A percentile compares a stretch with the other conserved stretches of the same genome.
phyloP scores from a whole-genome alignment of 1,140 invertebrate species.

The Anadara kagoshimensis region DNA sequence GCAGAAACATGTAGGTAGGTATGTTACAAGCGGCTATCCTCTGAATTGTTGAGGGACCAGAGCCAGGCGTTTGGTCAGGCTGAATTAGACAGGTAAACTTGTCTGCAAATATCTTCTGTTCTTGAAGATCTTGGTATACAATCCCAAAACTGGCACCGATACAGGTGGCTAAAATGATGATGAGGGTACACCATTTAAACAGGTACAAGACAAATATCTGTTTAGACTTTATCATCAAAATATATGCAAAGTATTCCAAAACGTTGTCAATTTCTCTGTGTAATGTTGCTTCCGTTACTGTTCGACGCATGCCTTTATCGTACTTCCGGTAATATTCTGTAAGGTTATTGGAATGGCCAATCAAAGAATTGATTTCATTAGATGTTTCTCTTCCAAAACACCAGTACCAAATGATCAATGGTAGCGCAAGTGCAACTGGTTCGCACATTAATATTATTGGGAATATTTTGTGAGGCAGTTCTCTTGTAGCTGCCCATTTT shows the following conservation, averaged over 20 bases:
- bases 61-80: too few species aligned
- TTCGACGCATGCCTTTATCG: constrained; percentile 27
- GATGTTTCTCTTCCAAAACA: constrained; percentile 22
- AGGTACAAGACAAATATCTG: constrained; percentile 14
- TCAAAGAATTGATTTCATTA: constrained; percentile 28
- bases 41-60: not conserved
- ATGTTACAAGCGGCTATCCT: constrained; percentile 17
- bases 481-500: not conserved
- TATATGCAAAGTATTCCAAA: constrained; percentile 21
- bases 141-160: constrained; percentile 22
- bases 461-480: constrained; percentile 37
- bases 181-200: constrained; percentile 24
- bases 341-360: constrained; percentile 24
- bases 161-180: constrained; percentile 13
- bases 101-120: constrained; percentile 25
- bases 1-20: constrained; percentile 31
- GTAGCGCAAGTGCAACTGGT: constrained; percentile 13
- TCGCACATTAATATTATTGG: constrained; percentile 32
- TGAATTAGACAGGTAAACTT: constrained; percentile 19
- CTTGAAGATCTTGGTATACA: constrained; percentile 3
- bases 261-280: constrained; percentile 36
- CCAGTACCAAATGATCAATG: constrained; percentile 39
- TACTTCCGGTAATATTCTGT: constrained; percentile 34
- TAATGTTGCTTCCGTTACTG: constrained; percentile 24
- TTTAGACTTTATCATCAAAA: constrained; percentile 15